These are phyloP conservation scores for Halichoerus grypus DNA, from an alignment of 2,113 vertebrate species.

Conservation along the genomic window DNA sequence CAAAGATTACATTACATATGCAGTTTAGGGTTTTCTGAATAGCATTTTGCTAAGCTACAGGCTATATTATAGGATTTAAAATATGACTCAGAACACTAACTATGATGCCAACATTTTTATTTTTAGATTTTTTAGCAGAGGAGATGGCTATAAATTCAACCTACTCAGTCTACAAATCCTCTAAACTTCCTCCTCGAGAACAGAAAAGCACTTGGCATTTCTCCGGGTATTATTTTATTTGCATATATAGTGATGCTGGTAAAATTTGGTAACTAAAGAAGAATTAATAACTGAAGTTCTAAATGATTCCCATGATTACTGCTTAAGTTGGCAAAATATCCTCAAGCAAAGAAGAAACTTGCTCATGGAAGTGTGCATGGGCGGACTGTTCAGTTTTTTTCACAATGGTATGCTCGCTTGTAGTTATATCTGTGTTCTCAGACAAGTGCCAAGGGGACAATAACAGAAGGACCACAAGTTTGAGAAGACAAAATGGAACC, in stretches of 20 bases:
- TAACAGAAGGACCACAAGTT: constrained; percentile 29
- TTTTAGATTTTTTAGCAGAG: constrained; percentile 69
- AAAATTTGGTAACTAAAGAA: constrained; percentile 65
- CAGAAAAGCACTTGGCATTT: constrained; percentile 69
- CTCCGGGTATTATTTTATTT: constrained; percentile 65
- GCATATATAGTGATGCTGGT: constrained; percentile 56
- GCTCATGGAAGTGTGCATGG: neutral
- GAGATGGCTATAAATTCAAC: constrained; percentile 74
- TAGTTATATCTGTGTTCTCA: constrained; percentile 1
- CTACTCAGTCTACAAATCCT: constrained; percentile 67
- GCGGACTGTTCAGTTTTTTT: neutral
- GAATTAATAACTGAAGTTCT: constrained; percentile 72
- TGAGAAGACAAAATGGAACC: neutral
- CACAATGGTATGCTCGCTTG: neutral
- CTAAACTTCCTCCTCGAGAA: constrained; percentile 68
- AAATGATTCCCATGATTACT: constrained; percentile 51
- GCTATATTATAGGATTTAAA: constrained; percentile 65
- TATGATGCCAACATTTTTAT: constrained; percentile 49
- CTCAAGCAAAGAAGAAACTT: constrained; percentile 31
- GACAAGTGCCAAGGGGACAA: constrained; percentile 6
- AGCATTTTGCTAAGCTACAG: constrained; percentile 71
- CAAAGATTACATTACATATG: neutral
- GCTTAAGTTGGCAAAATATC: constrained; percentile 65
- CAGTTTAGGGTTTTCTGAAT: constrained; percentile 67
- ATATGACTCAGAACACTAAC: constrained; percentile 73